phyloP scores from a whole-genome alignment of 2,113 vertebrate species.

The Syrmaticus mikado region DNA sequence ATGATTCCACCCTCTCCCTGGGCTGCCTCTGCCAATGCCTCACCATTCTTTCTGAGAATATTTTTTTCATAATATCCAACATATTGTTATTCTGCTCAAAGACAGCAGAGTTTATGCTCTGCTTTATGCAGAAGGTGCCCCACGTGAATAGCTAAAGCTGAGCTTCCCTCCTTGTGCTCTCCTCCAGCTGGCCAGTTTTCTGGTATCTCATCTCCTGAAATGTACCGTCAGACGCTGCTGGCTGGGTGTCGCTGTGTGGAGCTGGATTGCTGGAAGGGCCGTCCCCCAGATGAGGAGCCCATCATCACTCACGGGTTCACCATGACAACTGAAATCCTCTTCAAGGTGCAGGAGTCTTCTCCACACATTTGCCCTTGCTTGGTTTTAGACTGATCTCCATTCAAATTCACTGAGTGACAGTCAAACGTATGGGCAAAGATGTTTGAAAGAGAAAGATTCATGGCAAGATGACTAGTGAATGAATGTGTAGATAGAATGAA shows the following conservation, averaged over 20 bases:
- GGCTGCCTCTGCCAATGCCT: too few species aligned
- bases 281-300: constrained; percentile 93
- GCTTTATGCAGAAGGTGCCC: neutral
- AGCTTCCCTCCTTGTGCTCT: neutral
- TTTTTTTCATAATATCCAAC: neutral
- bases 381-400: neutral
- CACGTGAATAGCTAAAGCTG: fast-evolving
- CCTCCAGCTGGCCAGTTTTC: constrained; percentile 93
- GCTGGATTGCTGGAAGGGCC: constrained; percentile 98
- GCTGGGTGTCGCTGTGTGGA: constrained; percentile 95
- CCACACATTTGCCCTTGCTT: neutral
- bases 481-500: neutral
- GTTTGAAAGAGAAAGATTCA: neutral
- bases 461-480: neutral
- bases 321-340: constrained; percentile 98
- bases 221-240: constrained; percentile 96
- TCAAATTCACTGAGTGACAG: neutral
- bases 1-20: too few species aligned
- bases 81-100: neutral
- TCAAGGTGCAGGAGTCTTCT: constrained; percentile 81
- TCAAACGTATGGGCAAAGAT: neutral
- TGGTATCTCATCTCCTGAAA: constrained; percentile 93
- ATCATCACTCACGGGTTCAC: constrained; percentile 98
- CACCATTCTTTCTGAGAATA: neutral
- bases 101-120: neutral